Base-by-base conservation (phyloP, 2,113 vertebrate species). In the Vicugna pacos region DNA sequence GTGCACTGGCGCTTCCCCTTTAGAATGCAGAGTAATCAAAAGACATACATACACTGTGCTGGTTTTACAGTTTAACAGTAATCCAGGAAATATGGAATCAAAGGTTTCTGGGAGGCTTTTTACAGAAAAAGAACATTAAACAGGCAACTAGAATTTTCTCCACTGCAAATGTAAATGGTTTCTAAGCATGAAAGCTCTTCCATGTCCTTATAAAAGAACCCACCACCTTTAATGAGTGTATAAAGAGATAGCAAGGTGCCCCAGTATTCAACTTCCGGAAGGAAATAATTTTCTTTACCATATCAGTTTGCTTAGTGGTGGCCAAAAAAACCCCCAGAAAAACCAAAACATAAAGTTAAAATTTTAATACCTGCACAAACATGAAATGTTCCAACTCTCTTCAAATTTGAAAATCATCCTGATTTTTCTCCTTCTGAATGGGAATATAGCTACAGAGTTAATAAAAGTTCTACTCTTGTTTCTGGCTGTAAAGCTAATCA, bases 211-310 rank as follows among this genome's bases (percentile, higher is more conserved):
- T 38, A 52, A 50, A 75, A 92, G 19, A 82, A 62, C 20, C 32
- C 26, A 96, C 8, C 14, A 30, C 35, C 24, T 92, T 86, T 24
- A 52, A 56, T 9, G 13, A 56, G 67, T 9, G 0, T 30, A 58
- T 20, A 87, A 7, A 72, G 19, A 96, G 3, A 85, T 4, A 58
- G 56, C 0, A 94, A 9, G 28, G 30, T 73, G 80, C n/a, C 48
- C 52, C 73, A 87, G 10, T 60, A 46, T 69, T 26, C 64, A 77
- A 82, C 72, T 8, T 86, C 48, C 54, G 30, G 38, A 72, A 60
- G 35, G 48, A 94, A 97, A 73, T 86, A 87, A 90, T 96, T 88
- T 96, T 79, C 79, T 32, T 94, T 90, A 69, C 35, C 46, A 35
- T 82, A 80, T 54, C 5, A 35, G 14, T 84, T 96, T 84, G 48